A percentile compares a stretch with the other conserved stretches of the same genome.
Evolutionary conservation across 1,140 invertebrate genomes (phyloP).

Genomic region (Drosophila eugracilis): DNA sequence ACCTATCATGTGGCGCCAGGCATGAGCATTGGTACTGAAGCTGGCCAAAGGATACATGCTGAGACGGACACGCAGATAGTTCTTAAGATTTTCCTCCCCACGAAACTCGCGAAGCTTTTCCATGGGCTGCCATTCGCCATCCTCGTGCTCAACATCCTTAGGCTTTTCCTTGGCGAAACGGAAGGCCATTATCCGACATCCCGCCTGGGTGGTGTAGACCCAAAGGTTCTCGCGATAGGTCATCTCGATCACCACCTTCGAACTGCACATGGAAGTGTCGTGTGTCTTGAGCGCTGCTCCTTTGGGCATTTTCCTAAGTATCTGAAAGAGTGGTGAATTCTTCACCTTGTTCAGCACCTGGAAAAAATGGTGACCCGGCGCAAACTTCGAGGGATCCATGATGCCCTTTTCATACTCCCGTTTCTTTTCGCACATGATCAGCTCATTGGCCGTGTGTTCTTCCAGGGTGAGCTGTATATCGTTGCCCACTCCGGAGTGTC

Average conservation of each 20-base stretch:
- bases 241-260: slow-evolving; percentile 85
- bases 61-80: slow-evolving; percentile 23
- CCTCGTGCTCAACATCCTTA: slow-evolving; percentile 5
- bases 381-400: slow-evolving; percentile 49
- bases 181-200: slow-evolving; percentile 67
- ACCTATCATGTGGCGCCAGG: slow-evolving; percentile 89
- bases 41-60: slow-evolving; percentile 50
- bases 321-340: slow-evolving; percentile 88
- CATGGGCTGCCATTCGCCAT: slow-evolving; percentile 87
- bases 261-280: slow-evolving; percentile 88
- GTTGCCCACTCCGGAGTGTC: slow-evolving; percentile 29
- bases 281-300: slow-evolving; percentile 90
- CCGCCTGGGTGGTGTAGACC: slow-evolving; percentile 46
- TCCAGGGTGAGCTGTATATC: slow-evolving; percentile 44
- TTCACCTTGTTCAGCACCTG: slow-evolving; percentile 86
- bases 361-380: slow-evolving; percentile 87
- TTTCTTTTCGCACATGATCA: slow-evolving; percentile 63
- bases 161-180: slow-evolving; percentile 84
- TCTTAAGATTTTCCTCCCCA: slow-evolving; percentile 32
- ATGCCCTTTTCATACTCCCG: slow-evolving; percentile 53
- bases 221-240: slow-evolving; percentile 58
- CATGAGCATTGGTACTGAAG: slow-evolving; percentile 87
- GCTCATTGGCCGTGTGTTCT: slow-evolving; percentile 44
- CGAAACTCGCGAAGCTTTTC: slow-evolving; percentile 84
- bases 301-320: slow-evolving; percentile 89